Evolutionary conservation across 2,113 vertebrate species (phyloP).

Genomic region (Machaerirhynchus nigripectus): DNA sequence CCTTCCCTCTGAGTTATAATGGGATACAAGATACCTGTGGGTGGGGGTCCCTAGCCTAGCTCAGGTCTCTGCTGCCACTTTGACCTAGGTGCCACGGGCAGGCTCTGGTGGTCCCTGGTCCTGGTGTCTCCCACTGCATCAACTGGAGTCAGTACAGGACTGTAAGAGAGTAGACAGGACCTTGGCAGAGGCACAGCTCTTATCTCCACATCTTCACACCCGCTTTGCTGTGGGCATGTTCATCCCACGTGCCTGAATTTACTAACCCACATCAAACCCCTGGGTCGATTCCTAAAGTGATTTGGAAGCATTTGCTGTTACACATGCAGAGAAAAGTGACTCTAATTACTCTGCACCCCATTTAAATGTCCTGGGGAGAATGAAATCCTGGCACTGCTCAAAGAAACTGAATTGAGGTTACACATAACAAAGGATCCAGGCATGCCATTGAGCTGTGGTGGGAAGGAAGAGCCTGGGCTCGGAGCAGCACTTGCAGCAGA

Average conservation of each 20-base stretch:
- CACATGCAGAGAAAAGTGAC: accelerated
- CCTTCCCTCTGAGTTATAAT: neutral
- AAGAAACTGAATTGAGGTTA: neutral
- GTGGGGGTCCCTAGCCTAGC: neutral
- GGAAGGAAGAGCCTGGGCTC: neutral
- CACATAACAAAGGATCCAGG: neutral
- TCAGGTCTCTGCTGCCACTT: neutral
- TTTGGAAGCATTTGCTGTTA: neutral
- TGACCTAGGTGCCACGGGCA: neutral
- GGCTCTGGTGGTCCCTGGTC: neutral
- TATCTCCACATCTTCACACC: neutral
- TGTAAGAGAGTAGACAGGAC: neutral
- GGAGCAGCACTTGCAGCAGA: neutral
- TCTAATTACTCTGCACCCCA: neutral
- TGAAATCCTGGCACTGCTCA: neutral
- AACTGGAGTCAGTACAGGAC: neutral
- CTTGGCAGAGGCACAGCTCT: neutral
- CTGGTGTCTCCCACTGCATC: neutral
- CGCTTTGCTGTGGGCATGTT: neutral
- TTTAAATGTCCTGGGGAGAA: neutral
- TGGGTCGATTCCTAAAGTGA: neutral
- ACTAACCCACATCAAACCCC: neutral
- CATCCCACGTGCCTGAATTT: neutral
- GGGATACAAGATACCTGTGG: neutral
- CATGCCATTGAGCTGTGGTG: neutral